Base-by-base conservation (phyloP, 1,140 invertebrate species). In the Tetraneura akinire region DNA sequence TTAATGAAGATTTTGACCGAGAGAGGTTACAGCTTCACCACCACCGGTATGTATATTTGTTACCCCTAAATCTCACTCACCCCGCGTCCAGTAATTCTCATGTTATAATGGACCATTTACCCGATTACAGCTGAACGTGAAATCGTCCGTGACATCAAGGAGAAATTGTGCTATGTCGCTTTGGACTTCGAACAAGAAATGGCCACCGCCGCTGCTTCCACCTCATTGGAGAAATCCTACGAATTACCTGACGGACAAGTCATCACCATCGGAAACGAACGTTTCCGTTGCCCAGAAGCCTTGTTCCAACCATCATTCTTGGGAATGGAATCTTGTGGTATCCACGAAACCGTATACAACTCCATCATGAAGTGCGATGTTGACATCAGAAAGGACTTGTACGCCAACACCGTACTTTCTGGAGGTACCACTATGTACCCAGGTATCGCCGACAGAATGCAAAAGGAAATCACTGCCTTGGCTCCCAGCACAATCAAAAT, bases 81-180 rank as follows among this genome's bases (percentile, higher is more conserved):
- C 9, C 21, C 9, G 13, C 2, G 23, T 1, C 13, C 26, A n/a
- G 37, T 11, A 0, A 16, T 21, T n/a, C 32, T 37, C 9, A 49
- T 4, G 21, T n/a, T n/a, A n/a, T 55, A 29, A 80, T 29, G 21
- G 9, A 32, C 29, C 51, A 14, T 18, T 16, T 3, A 9, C 16
- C 32, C 18, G 26, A 60, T 71, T 80, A 96, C 93, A 81, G 96
- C 96, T 87, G 96, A 97, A 87, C 90, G 95, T 87, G 95, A 97
- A 91, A 97, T 97, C 85, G 96, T 97, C 60, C 91, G 96, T 86
- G 95, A 97, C 89, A 96, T 97, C 89, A 96, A 95, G 90, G 94
- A 96, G 86, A 96, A 95, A 86, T 89, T 96, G 78, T 96, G 94
- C 90, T 96, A 95, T 87, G 90, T 92, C 66, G 91, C 91, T 82